Percentiles rank a stretch among this genome's conserved stretches.
Conservation (phyloP, 2,888 invertebrate genomes). For the Drymonia ruficornis region DNA sequence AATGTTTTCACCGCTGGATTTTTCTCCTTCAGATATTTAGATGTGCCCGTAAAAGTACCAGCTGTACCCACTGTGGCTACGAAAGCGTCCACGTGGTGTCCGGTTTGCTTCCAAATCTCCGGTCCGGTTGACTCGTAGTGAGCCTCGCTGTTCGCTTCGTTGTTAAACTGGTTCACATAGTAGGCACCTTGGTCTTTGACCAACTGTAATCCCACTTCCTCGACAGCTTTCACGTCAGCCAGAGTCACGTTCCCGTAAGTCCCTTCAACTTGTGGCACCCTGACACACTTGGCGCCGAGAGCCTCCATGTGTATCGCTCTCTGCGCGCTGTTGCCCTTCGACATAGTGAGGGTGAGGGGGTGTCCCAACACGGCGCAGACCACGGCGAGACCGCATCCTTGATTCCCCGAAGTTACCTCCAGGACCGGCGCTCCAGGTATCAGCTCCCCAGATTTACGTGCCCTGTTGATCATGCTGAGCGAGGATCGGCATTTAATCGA, state of each 20-base stretch:
- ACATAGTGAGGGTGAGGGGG: slow-evolving; percentile 75
- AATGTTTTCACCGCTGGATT: slow-evolving; percentile 63
- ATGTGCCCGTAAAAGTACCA: slow-evolving; percentile 70
- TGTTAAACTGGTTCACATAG: slow-evolving; percentile 74
- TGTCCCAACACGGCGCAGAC: slow-evolving; percentile 74
- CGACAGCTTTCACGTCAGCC: slow-evolving; percentile 69
- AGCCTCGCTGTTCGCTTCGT: slow-evolving; percentile 59
- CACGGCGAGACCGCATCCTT: slow-evolving; percentile 76
- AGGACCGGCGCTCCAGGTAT: slow-evolving; percentile 66
- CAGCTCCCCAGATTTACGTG: slow-evolving; percentile 57
- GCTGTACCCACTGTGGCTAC: slow-evolving; percentile 74
- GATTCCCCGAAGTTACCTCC: slow-evolving; percentile 77
- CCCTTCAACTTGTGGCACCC: slow-evolving; percentile 76
- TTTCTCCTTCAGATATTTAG: slow-evolving; percentile 71
- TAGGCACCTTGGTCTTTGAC: slow-evolving; percentile 65
- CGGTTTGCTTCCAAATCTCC: slow-evolving; percentile 78
- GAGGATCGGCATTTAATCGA: slow-evolving; percentile 77
- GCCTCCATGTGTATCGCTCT: slow-evolving; percentile 79
- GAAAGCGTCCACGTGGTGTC: slow-evolving; percentile 71
- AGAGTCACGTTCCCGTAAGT: slow-evolving; percentile 74
- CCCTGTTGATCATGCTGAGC: slow-evolving; percentile 67
- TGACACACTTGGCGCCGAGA: slow-evolving; percentile 70
- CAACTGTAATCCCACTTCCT: slow-evolving; percentile 60
- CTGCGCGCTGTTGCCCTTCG: slow-evolving; percentile 74
- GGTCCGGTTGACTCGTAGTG: slow-evolving; percentile 77